A percentile compares a stretch with the other conserved stretches of the same genome.
These are phyloP conservation scores for Montipora sp. DNA, from an alignment of 64 coral and sea anemone genomes.

Conservation along the genomic window DNA sequence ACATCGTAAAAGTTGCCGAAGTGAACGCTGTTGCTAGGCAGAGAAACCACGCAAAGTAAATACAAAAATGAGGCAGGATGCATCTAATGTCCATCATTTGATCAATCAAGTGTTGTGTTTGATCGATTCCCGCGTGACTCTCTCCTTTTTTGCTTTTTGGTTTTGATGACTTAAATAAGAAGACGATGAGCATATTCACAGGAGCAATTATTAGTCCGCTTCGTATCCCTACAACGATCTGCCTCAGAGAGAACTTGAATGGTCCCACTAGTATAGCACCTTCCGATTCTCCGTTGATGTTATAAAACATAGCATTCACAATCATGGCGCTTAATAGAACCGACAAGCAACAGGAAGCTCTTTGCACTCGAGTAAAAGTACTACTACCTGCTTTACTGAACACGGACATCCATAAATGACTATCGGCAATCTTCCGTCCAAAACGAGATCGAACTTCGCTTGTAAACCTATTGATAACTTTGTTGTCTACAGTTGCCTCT, in stretches of 20 bases:
- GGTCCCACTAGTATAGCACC: conserved; percentile 20
- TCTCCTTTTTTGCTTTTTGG: background rate
- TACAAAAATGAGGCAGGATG: conserved; percentile 43
- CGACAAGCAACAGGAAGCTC: conserved; percentile 46
- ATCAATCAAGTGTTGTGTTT: background rate
- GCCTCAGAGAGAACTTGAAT: conserved; percentile 24
- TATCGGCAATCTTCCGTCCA: conserved; percentile 12
- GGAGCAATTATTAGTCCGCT: conserved; percentile 32
- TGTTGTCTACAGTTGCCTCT: background rate
- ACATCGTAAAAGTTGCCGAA: conserved; percentile 68
- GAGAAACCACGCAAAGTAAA: conserved; percentile 73
- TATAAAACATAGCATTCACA: conserved; percentile 65
- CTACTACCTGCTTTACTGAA: conserved; percentile 33
- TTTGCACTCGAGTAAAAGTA: conserved; percentile 64
- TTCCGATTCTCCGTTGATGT: background rate
- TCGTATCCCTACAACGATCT: conserved; percentile 18
- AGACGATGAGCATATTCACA: background rate
- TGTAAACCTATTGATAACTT: background rate
- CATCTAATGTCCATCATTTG: background rate
- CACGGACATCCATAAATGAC: conserved; percentile 63
- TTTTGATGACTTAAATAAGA: conserved; percentile 13
- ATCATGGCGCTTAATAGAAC: conserved; percentile 52
- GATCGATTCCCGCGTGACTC: background rate
- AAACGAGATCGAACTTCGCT: conserved; percentile 10
- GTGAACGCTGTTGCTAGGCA: conserved; percentile 60